These are phyloP conservation scores for Trachelus troglodyta DNA, from an alignment of 2,888 invertebrate genomes.

Conservation along the genomic window DNA sequence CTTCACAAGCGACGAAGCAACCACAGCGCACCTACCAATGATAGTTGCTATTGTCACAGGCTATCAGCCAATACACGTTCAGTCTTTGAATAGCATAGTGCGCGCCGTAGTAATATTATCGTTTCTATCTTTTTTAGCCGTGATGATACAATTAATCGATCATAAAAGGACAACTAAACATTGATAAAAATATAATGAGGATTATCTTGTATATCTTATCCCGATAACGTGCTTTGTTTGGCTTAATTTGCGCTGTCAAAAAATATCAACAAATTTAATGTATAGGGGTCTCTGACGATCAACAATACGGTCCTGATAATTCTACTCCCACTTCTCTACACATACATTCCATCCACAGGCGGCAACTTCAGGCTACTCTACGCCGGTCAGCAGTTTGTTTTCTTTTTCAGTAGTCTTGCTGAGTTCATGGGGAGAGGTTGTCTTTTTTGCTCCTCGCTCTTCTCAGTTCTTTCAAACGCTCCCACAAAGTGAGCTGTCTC, in stretches of 20 bases:
- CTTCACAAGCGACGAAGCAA: neutral
- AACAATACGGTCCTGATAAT: neutral
- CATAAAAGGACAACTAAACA: neutral
- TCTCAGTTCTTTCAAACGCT: neutral
- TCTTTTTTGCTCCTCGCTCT: neutral
- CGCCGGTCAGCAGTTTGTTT: constrained; percentile 1
- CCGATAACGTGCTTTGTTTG: neutral
- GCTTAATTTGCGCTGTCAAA: neutral
- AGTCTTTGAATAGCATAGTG: neutral
- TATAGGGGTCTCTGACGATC: neutral
- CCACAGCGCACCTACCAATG: neutral
- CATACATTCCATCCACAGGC: neutral
- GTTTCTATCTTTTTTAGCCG: neutral
- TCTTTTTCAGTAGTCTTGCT: constrained; percentile 14
- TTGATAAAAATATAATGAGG: neutral
- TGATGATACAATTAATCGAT: neutral
- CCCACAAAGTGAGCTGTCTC: neutral
- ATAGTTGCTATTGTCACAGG: neutral
- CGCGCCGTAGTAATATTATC: neutral
- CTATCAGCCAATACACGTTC: neutral
- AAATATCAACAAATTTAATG: neutral
- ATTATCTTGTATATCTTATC: neutral
- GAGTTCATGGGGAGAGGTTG: constrained; percentile 12
- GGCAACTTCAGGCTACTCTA: constrained; percentile 1
- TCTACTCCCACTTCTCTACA: neutral